A percentile compares a stretch with the other conserved stretches of the same genome.
phyloP scores from a whole-genome alignment of 2,113 vertebrate genomes.

The Ibidorhyncha struthersii region DNA sequence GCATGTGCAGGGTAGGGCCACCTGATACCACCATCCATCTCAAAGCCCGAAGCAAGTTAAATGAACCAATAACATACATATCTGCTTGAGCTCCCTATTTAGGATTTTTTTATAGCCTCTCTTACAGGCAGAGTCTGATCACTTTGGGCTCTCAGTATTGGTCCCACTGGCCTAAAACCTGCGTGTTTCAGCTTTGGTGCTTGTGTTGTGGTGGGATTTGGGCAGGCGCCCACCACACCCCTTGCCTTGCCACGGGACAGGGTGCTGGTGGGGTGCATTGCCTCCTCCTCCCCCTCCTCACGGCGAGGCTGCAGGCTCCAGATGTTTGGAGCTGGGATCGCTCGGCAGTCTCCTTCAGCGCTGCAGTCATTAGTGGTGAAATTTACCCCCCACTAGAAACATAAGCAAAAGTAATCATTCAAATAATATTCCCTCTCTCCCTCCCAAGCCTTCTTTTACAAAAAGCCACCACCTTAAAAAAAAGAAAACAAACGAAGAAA shows the following conservation, averaged over 20 bases:
- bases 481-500: background rate
- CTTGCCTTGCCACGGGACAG: fast-evolving
- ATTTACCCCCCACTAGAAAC: background rate
- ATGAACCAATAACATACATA: no score
- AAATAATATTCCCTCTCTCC: background rate
- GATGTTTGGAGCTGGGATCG: background rate
- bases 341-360: background rate
- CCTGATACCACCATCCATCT: no score
- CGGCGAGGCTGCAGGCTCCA: background rate
- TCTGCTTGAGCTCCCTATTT: fast-evolving
- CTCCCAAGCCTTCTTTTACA: background rate
- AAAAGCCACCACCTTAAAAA: background rate
- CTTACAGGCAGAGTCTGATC: background rate
- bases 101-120: background rate
- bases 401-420: background rate
- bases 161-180: background rate
- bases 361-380: background rate
- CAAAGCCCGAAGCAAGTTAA: no score
- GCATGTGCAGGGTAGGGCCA: no score
- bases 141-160: background rate
- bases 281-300: background rate
- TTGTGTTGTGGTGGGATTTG: background rate
- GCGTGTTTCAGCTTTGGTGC: background rate
- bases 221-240: background rate
- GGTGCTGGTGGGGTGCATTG: background rate